Percentiles rank a stretch among this genome's conserved stretches.
Evolutionary conservation across 2,888 invertebrate species (phyloP).

Genomic region (Drosophila meridionalis): DNA sequence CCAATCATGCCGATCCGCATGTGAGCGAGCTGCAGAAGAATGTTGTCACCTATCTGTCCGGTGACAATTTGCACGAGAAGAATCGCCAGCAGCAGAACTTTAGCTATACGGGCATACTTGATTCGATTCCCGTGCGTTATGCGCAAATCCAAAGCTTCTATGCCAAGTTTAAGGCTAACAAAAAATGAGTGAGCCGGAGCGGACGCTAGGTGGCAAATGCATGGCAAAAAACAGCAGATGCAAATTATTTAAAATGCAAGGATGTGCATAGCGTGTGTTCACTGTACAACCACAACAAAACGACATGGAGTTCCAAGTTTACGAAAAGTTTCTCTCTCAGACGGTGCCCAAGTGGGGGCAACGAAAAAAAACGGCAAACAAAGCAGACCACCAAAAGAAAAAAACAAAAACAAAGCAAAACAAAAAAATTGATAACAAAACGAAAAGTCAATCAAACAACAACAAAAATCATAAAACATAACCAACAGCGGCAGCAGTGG

Average conservation of each 20-base stretch:
- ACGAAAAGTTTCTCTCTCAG: slow-evolving; percentile 68
- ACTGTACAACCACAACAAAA: slow-evolving; percentile 65
- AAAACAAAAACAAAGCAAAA: background rate
- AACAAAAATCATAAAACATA: slow-evolving; percentile 7
- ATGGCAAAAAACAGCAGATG: slow-evolving; percentile 67
- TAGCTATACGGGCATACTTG: slow-evolving; percentile 91
- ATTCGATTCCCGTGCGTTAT: slow-evolving; percentile 92
- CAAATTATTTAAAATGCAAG: slow-evolving; percentile 58
- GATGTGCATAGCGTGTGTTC: slow-evolving; percentile 71
- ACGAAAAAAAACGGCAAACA: slow-evolving; percentile 30
- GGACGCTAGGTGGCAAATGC: slow-evolving; percentile 72
- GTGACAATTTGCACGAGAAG: slow-evolving; percentile 85
- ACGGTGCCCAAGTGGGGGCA: slow-evolving; percentile 45
- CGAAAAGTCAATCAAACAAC: slow-evolving; percentile 12
- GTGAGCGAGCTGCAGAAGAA: slow-evolving; percentile 83
- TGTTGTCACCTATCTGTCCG: slow-evolving; percentile 92
- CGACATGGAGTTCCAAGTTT: slow-evolving; percentile 76
- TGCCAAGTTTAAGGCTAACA: slow-evolving; percentile 92
- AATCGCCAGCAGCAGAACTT: slow-evolving; percentile 86
- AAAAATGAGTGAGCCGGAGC: slow-evolving; percentile 81
- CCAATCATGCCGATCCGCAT: slow-evolving; percentile 86
- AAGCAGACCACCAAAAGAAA: slow-evolving; percentile 8
- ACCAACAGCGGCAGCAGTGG: slow-evolving; percentile 11
- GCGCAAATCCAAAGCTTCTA: slow-evolving; percentile 94
- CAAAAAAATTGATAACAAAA: background rate